These are phyloP conservation scores for Diprion similis DNA, from an alignment of 1,140 invertebrate genomes.

Conservation along the genomic window DNA sequence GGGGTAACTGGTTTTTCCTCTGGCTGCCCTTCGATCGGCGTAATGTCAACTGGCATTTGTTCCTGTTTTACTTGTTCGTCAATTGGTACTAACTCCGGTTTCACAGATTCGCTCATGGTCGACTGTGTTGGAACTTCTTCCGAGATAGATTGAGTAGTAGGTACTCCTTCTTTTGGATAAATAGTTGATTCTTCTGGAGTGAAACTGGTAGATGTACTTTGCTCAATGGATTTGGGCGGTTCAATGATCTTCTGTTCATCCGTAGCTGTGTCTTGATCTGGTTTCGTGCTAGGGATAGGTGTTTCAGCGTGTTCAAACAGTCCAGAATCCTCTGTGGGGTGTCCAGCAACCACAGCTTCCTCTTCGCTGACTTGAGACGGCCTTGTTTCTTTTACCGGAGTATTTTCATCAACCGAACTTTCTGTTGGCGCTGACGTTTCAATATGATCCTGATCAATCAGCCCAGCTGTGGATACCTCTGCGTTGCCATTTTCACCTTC, in stretches of 20 bases:
- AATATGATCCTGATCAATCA: not conserved
- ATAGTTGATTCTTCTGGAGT: slow-evolving; percentile 3
- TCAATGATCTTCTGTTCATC: not conserved
- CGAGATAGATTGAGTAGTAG: not conserved
- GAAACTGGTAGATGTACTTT: not conserved
- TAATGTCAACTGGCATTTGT: slow-evolving; percentile 23
- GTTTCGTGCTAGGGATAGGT: not conserved
- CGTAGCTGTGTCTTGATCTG: not conserved
- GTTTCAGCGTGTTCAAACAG: slow-evolving; percentile 21
- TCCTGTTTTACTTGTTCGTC: slow-evolving; percentile 32
- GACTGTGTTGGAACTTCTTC: not conserved
- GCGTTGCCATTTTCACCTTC: slow-evolving; percentile 22
- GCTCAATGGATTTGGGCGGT: not conserved
- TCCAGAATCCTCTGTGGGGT: slow-evolving; percentile 1
- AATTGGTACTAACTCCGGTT: not conserved
- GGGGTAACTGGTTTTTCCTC: slow-evolving; percentile 15
- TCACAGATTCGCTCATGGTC: not conserved
- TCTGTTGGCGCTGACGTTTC: not conserved
- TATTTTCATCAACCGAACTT: not conserved
- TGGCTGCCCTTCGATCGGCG: slow-evolving; percentile 19
- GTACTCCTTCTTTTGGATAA: not conserved
- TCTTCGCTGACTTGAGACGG: not conserved
- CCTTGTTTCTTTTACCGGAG: not conserved
- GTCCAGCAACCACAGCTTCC: slow-evolving; percentile 11
- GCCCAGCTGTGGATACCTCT: not conserved